These are phyloP conservation scores for Mimachlamys varia DNA, from an alignment of 2,888 invertebrate genomes.

Conservation along the genomic window DNA sequence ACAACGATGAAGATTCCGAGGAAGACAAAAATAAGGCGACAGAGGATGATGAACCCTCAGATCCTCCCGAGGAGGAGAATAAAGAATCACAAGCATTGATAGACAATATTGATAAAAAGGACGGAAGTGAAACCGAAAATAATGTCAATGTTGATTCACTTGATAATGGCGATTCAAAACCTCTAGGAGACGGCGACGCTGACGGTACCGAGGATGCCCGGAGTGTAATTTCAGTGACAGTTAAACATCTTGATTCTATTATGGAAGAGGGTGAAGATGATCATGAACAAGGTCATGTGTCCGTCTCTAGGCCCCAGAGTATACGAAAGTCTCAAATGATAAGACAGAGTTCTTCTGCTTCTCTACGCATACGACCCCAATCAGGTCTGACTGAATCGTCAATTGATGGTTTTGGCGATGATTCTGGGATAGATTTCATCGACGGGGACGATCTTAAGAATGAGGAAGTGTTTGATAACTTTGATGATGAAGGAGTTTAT, in stretches of 20 bases:
- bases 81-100: not conserved
- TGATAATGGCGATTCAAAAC: slow-evolving; percentile 10
- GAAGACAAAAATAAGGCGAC: not conserved
- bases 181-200: slow-evolving; percentile 39
- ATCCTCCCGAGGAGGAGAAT: slow-evolving; percentile 28
- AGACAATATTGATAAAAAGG: not conserved
- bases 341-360: slow-evolving; percentile 57
- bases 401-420: slow-evolving; percentile 50
- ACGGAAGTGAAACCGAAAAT: not conserved
- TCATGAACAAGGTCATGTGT: not conserved
- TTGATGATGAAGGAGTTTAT: slow-evolving; percentile 5
- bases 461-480: slow-evolving; percentile 5
- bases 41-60: not conserved
- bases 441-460: not conserved
- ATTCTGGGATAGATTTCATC: slow-evolving; percentile 52
- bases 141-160: not conserved
- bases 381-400: slow-evolving; percentile 45
- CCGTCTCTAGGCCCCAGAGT: not conserved
- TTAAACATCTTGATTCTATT: slow-evolving; percentile 47
- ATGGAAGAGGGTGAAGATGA: slow-evolving; percentile 37
- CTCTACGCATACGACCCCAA: slow-evolving; percentile 48
- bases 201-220: slow-evolving; percentile 36
- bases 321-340: slow-evolving; percentile 1
- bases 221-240: slow-evolving; percentile 48
- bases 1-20: slow-evolving; percentile 35